A percentile compares a stretch with the other conserved stretches of the same genome.
Conservation (phyloP, 2,113 vertebrate genomes). For the Malurus cyaneus region DNA sequence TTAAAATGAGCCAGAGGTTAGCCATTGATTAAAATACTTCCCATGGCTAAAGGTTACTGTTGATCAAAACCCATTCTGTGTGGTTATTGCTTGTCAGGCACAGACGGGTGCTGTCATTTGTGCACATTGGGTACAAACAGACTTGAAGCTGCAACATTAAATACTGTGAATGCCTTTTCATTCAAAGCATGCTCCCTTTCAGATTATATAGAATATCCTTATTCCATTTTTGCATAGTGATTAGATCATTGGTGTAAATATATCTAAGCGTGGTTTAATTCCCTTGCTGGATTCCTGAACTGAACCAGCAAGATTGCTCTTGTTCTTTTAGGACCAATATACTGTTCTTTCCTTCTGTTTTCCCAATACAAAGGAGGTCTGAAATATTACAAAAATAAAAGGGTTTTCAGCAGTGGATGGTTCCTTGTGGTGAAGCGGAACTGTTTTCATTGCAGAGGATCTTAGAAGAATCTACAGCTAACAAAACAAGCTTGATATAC, state of each 20-base stretch:
- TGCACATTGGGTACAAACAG: background rate
- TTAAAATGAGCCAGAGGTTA: background rate
- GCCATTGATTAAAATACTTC: background rate
- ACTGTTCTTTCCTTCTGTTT: background rate
- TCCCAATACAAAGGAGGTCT: background rate
- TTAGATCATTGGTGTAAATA: background rate
- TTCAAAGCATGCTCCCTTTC: background rate
- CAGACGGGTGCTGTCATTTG: background rate
- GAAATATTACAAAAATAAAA: background rate
- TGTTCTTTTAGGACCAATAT: background rate
- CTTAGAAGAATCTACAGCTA: background rate
- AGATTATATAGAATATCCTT: background rate
- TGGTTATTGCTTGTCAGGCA: background rate
- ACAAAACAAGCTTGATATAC: background rate
- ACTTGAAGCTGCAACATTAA: background rate
- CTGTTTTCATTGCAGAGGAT: background rate
- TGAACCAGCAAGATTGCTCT: background rate
- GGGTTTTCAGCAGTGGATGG: background rate
- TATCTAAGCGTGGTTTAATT: constrained; percentile 2
- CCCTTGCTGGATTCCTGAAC: background rate
- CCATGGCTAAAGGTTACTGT: background rate
- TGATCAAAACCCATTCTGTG: background rate
- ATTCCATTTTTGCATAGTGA: background rate
- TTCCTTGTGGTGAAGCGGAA: background rate
- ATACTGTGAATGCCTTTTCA: background rate